Evolutionary conservation across 2,113 vertebrate genomes (phyloP).

Genomic region (Ptilonorhynchus violaceus): DNA sequence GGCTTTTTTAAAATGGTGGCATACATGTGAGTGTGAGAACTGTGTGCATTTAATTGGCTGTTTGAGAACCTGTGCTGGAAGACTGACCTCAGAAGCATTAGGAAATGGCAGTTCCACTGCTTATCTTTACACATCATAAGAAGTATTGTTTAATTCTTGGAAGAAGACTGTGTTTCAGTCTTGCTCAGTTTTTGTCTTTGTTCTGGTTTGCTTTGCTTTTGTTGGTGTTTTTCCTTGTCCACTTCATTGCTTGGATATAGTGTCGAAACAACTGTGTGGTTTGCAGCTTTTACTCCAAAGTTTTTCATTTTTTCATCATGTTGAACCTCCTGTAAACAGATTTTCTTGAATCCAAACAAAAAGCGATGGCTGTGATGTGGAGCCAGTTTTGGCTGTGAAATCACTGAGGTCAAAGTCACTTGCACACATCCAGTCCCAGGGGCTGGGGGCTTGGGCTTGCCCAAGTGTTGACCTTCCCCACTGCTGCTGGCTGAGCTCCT

Average conservation of each 20-base stretch:
- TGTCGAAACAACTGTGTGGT: background rate
- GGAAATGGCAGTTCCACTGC: background rate
- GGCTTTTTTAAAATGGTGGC: background rate
- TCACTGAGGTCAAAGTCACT: background rate
- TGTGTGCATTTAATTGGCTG: background rate
- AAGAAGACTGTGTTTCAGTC: conserved; percentile 17
- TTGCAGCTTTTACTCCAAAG: background rate
- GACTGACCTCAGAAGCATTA: background rate
- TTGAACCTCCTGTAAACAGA: background rate
- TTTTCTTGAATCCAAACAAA: background rate
- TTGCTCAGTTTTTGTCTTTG: background rate
- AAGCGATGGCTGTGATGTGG: fast-evolving
- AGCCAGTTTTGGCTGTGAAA: background rate
- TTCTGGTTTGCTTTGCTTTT: conserved; percentile 12
- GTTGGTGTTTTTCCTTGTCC: background rate
- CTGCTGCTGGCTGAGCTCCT: background rate
- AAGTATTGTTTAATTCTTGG: conserved; percentile 47
- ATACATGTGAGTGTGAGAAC: background rate
- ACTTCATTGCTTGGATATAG: background rate
- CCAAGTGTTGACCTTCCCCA: background rate
- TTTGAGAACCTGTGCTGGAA: background rate
- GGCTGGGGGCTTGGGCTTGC: background rate
- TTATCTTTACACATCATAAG: conserved; percentile 27
- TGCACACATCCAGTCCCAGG: background rate
- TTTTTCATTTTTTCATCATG: background rate